phyloP scores from a whole-genome alignment of 2,888 invertebrate species.

The Rhamnusium bicolor region DNA sequence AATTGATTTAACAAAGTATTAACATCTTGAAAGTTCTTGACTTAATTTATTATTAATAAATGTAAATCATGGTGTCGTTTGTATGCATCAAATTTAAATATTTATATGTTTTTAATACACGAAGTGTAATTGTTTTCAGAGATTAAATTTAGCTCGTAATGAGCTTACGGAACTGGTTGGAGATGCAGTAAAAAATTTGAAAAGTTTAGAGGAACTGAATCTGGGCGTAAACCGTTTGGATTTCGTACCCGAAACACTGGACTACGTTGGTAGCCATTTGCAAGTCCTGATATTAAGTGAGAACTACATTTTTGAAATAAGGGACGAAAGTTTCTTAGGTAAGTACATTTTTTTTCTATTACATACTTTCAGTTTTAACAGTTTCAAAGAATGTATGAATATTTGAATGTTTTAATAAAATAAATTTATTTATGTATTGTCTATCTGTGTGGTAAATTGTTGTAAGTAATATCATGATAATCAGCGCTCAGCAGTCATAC shows the following conservation, averaged over 20 bases:
- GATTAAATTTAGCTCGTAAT: slow-evolving; percentile 71
- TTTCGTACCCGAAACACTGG: slow-evolving; percentile 75
- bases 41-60: neutral
- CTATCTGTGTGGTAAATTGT: too few species aligned
- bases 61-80: neutral
- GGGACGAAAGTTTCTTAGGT: slow-evolving; percentile 77
- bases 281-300: slow-evolving; percentile 76
- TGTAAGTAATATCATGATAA: too few species aligned
- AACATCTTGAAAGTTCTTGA: neutral
- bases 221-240: slow-evolving; percentile 76
- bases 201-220: slow-evolving; percentile 74
- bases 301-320: slow-evolving; percentile 76
- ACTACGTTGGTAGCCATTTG: slow-evolving; percentile 73
- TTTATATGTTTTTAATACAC: too few species aligned
- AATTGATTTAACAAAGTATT: neutral
- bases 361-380: too few species aligned
- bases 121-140: slow-evolving; percentile 58
- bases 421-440: too few species aligned
- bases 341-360: too few species aligned
- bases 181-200: slow-evolving; percentile 73
- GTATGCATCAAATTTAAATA: neutral
- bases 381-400: too few species aligned
- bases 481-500: too few species aligned
- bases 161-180: slow-evolving; percentile 74
- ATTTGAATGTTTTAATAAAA: too few species aligned